Base-by-base conservation (phyloP, 2,113 vertebrate species). In the Sphyrna mokarran region DNA sequence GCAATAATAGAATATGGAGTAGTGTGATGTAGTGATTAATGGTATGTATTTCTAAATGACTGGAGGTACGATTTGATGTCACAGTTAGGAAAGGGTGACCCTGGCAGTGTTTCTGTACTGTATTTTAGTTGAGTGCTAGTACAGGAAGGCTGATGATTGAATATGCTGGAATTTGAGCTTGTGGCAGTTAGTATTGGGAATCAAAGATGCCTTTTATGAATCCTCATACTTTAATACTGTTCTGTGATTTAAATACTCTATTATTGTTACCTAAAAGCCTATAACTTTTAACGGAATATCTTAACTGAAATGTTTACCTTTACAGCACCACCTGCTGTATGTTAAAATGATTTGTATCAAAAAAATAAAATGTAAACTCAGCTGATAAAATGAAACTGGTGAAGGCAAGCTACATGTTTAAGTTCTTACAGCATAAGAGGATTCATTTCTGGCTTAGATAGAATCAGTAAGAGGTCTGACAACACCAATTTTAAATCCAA, bases 311-410 rank as follows among this genome's bases (percentile, higher is more conserved):
- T 72, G 37, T 23, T 72, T 1, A 18, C 89, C 33, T 70, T 72
- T 95, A 72, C 63, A 94, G 91, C 91, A 94, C 91, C 93, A 95
- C 26, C 93, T 95, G 40, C 93, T 95, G 68, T 40, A 54, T 95
- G 68, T 22, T 18, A 33, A 20, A 72, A 95, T 54, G 93, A 72
- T 40, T 68, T 94, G 16, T 66, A 94, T 58, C n/a, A 69, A 69
- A 94, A 90, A 90, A 61, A 61, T 90, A 91, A 66, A 18, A 63
- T 18, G n/a, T 91, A 63, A 91, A 33, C 33, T 91, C 14, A 18
- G 2, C 58, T 37, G 6, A 37, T n/a, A n/a, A 76, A 29, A 6
- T 76, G 72, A 76, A 76, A 76, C 26, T 76, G 33, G 26, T 76
- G 43, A 83, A 72, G 23, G 93, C n/a, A 11, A 69, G 37, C 63